Evolutionary conservation across 2,888 invertebrate genomes (phyloP), one percentile per base, ranked within the genome.

Genomic region (Kuschelorhynchus macadamiae): DNA sequence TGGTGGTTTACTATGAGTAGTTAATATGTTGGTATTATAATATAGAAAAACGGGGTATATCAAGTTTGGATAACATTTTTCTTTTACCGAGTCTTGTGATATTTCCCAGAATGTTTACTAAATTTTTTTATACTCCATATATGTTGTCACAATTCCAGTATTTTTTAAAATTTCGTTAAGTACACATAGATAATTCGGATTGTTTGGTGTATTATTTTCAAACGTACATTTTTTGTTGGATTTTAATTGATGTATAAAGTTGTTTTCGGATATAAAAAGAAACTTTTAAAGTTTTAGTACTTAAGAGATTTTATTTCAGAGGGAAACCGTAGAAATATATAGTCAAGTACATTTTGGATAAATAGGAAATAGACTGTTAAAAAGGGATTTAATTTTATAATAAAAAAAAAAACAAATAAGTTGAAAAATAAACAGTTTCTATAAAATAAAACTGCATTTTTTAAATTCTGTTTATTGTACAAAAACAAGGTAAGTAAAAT

Each of bases 241-340:
- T n/a, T n/a, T n/a, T n/a, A n/a, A n/a, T n/a, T n/a, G n/a, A n/a
- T n/a, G n/a, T n/a, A n/a, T n/a, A n/a, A n/a, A n/a, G 52, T 52
- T 52, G 36, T 14, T 21, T 14, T 52, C 18, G 17, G 9, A 30
- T 20, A 52, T 39, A 12, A 12, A 20, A 52, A 52, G 25, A 25
- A n/a, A 52, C 36, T 52, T 52, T 39, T 39, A 39, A 52, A 52
- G 39, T 52, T 52, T 16, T 33, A 52, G 52, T 52, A 52, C 52
- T 39, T 52, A 52, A 39, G 52, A 52, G 21, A 52, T 39, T 20
- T 52, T 52, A 52, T 52, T 21, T 39, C 7, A 3, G 7, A 25
- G 36, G 36, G 32, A 39, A 36, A 17, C 9, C 12, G 14, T 12
- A 50, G 17, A 50, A 17, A 12, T 50, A 33, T 50, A 7, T 14